Base-by-base conservation (phyloP, 2,888 invertebrate genomes). In the Pandemis heparana region DNA sequence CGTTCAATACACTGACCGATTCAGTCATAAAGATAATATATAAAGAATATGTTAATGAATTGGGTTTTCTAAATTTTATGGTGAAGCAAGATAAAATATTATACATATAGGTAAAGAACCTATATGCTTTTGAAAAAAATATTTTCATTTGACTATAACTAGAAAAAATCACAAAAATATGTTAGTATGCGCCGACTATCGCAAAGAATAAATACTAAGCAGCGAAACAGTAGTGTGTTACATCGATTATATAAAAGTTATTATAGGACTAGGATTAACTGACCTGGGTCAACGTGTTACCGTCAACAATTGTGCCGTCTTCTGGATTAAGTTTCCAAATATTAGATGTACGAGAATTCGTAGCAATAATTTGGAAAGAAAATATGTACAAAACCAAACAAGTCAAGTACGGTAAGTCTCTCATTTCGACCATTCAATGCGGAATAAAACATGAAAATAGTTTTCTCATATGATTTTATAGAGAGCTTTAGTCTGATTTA, bases 301-400 rank as follows among this genome's bases (percentile, higher is more conserved):
- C 96, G 83, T 96, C 96, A 75, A 97, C 95, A 75, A 97, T 96
- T 91, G 96, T 96, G 70, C 96, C 97, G 85, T 96, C 96, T 82
- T 97, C 97, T 67, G 95, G 92, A 87, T 96, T 97, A 75, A 98
- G 92, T 91, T 96, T 96, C 98, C 98, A 98, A 86, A 97, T 95
- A 81, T 96, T 97, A 70, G 97, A 97, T 18, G 97, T 97, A 80
- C 97, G 95, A 51, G 98, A 97, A 92, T 97, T 98, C 78, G 96
- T 97, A 74, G 89, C 89, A 82, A 97, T 95, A 83, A 97, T 95
- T 92, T 97, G 96, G 86, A 96, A 95, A 79, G 96, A 96, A 88
- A 97, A 95, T 85, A 96, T 95, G 88, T 97, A 97, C 83, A 97
- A 89, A 84, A 96, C 95, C 90, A 96, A 95, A 93, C 95, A 95